Base-by-base conservation (phyloP, 2,113 vertebrate species). In the Andinoacara biseriatus region DNA sequence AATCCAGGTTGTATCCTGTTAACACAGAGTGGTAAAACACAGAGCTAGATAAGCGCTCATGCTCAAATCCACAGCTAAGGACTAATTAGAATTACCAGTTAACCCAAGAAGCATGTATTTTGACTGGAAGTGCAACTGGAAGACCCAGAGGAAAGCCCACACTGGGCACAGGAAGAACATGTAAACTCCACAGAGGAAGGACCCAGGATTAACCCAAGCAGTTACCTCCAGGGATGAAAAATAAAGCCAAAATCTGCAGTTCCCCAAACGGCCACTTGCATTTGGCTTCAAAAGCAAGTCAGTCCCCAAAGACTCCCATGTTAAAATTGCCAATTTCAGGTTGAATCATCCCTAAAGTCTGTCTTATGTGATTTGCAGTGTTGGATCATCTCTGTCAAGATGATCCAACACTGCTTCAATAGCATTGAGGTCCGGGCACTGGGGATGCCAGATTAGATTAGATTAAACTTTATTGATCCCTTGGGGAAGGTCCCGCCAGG, bases 211-310 rank as follows among this genome's bases (percentile, higher is more conserved):
- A 43, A 5, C 35, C 38, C 62, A 65, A 65, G 62, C 5, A 17
- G 62, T 43, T 15, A 24, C 62, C 38, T 10, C n/a, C 38, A 24
- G 13, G 9, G 38, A 13, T 43, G 14, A 43, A 43, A 26, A 38
- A 17, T 43, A 13, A 65, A 43, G 38, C n/a, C n/a, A 43, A 65
- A 17, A 5, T 65, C 62, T 65, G 62, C n/a, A 43, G n/a, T 43
- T 43, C 46, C 5, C 2, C 14, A 2, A 49, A 17, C 2, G 46
- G 15, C 46, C 14, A 49, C 46, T 49, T 46, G 38, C 7, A 35
- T 35, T 43, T 3, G 38, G 22, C 46, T 26, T 24, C 7, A 67
- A 2, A 65, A 43, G 40, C n/a, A 14, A 24, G 13, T 3, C 0
- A 43, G 13, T 65, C 43, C n/a, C 38, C 4, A 65, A 15, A 43